phyloP scores from a whole-genome alignment of 2,888 invertebrate species.

The Metopia argyrocephala region DNA sequence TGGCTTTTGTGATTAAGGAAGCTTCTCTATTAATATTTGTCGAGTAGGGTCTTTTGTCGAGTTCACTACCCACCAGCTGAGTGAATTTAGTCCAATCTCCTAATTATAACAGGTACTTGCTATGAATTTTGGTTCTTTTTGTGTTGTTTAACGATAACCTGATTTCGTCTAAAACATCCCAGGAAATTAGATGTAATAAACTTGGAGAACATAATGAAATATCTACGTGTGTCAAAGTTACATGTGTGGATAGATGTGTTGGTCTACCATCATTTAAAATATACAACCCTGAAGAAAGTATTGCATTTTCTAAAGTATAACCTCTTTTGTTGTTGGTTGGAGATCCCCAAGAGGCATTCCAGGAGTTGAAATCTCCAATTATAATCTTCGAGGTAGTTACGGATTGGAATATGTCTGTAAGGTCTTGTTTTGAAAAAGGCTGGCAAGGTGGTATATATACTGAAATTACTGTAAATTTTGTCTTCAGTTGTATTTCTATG shows the following conservation, averaged over 20 bases:
- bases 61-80: neutral
- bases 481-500: too few relatives aligned
- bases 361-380: neutral
- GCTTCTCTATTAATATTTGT: neutral
- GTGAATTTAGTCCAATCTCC: neutral
- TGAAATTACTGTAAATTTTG: too few relatives aligned
- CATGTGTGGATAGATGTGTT: neutral
- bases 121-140: neutral
- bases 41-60: neutral
- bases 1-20: neutral
- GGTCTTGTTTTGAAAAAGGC: too few relatives aligned
- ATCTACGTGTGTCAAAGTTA: neutral
- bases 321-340: neutral
- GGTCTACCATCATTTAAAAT: neutral
- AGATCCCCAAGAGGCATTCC: neutral
- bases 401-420: too few relatives aligned
- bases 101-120: neutral
- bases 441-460: too few relatives aligned
- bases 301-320: neutral
- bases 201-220: too few relatives aligned
- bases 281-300: neutral
- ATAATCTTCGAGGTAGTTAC: neutral
- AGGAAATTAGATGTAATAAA: too few relatives aligned
- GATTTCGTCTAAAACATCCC: too few relatives aligned
- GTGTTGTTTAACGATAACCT: too few relatives aligned